phyloP scores from a whole-genome alignment of 2,888 invertebrate genomes.

The Chaetoderma sp. region DNA sequence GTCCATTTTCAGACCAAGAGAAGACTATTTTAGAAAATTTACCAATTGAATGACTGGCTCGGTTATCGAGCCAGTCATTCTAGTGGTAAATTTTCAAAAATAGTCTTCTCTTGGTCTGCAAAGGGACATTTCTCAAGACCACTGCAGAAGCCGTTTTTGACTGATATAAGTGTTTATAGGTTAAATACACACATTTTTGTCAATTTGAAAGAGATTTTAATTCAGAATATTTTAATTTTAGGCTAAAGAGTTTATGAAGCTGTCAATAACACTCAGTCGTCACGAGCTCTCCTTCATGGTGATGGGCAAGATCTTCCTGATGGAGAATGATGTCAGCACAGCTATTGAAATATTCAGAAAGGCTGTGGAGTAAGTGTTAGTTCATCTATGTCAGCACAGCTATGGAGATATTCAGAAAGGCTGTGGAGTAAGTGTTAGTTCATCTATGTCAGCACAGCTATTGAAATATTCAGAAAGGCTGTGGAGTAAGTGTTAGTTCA shows the following conservation, averaged over 20 bases:
- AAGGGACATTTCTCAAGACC: too few relatives aligned
- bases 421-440: slow-evolving; percentile 75
- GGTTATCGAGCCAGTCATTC: too few relatives aligned
- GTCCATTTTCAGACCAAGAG: too few relatives aligned
- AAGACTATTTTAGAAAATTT: too few relatives aligned
- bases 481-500: slow-evolving; percentile 74
- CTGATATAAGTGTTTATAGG: too few relatives aligned
- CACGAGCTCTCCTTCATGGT: slow-evolving; percentile 81
- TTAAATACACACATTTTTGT: too few relatives aligned
- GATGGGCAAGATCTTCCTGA: slow-evolving; percentile 78
- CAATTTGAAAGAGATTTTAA: too few relatives aligned
- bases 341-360: slow-evolving; percentile 81
- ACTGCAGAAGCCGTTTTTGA: too few relatives aligned
- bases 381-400: slow-evolving; percentile 72
- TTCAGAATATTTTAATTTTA: too few relatives aligned
- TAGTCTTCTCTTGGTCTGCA: too few relatives aligned
- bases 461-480: slow-evolving; percentile 79
- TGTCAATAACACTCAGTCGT: slow-evolving; percentile 80
- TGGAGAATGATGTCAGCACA: slow-evolving; percentile 77
- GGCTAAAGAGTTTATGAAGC: slow-evolving; percentile 80
- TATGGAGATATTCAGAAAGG: slow-evolving; percentile 79
- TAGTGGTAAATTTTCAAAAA: too few relatives aligned
- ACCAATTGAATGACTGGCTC: too few relatives aligned
- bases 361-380: slow-evolving; percentile 76
- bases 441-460: slow-evolving; percentile 73